Percentiles rank a stretch among this genome's conserved stretches.
phyloP scores from a whole-genome alignment of 1,140 invertebrate genomes.

The Doryteuthis pealeii region DNA sequence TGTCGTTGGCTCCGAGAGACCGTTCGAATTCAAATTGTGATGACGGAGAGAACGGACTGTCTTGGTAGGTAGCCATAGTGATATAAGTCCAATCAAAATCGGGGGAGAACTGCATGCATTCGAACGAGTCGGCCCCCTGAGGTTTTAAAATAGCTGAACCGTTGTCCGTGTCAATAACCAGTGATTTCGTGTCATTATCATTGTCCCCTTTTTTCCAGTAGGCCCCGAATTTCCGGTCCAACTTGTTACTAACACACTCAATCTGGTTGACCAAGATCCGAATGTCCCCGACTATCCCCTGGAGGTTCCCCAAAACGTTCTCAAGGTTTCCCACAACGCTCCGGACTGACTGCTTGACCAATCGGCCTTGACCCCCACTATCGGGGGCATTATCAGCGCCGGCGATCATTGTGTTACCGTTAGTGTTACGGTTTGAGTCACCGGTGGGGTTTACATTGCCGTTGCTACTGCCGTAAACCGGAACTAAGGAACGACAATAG shows the following conservation, averaged over 20 bases:
- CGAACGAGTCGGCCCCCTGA: neutral
- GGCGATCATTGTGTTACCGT: too few species aligned
- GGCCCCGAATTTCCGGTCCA: constrained; percentile 15
- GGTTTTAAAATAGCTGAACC: neutral
- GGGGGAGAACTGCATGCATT: constrained; percentile 20
- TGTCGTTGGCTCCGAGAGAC: neutral
- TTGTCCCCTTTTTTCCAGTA: constrained; percentile 6
- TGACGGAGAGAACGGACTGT: neutral
- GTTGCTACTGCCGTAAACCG: neutral
- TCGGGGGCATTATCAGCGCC: neutral
- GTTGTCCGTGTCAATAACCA: neutral
- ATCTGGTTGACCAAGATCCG: constrained; percentile 26
- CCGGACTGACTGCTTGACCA: constrained; percentile 15
- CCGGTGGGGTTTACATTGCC: neutral
- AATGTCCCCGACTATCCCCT: constrained; percentile 27
- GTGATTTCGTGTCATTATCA: neutral
- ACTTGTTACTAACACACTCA: constrained; percentile 23
- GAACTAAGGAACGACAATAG: neutral
- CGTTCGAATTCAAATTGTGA: neutral
- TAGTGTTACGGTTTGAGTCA: too few species aligned
- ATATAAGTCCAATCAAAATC: constrained; percentile 31
- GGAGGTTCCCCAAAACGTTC: constrained; percentile 22
- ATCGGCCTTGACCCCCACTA: neutral
- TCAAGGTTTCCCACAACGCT: constrained; percentile 28
- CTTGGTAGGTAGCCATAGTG: constrained; percentile 5